Evolutionary conservation across 2,113 vertebrate species (phyloP).

Genomic region (Psammodynastes pulverulentus): DNA sequence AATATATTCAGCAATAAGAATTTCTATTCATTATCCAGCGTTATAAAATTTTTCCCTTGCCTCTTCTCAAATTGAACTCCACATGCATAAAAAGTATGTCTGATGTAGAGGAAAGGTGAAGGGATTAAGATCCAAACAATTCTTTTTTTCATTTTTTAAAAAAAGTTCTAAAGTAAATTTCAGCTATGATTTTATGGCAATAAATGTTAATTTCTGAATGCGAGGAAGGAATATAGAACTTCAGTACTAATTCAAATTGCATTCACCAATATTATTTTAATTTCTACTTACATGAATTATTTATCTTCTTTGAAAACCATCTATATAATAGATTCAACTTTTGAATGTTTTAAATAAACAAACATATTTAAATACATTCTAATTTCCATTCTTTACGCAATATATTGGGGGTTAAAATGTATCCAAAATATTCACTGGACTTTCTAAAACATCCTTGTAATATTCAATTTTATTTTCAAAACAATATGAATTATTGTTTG

Average conservation of each 20-base stretch:
- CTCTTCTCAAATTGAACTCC: not conserved
- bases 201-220: not conserved
- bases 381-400: not conserved
- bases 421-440: not conserved
- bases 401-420: not conserved
- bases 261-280: not conserved
- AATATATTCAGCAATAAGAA: not conserved
- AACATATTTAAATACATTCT: not conserved
- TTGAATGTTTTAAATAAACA: not conserved
- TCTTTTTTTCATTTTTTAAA: not conserved
- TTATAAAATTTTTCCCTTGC: not conserved
- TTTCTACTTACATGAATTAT: not conserved
- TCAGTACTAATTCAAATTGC: not conserved
- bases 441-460: not conserved
- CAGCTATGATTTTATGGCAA: not conserved
- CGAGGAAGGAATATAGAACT: not conserved
- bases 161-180: not conserved
- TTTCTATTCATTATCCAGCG: not conserved
- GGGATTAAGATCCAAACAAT: not conserved
- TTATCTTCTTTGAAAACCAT: not conserved
- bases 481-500: not conserved
- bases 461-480: not conserved
- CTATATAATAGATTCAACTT: not conserved
- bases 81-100: not conserved
- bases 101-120: not conserved